Conservation (phyloP, 2,888 invertebrate species). For the Neria commutata region DNA sequence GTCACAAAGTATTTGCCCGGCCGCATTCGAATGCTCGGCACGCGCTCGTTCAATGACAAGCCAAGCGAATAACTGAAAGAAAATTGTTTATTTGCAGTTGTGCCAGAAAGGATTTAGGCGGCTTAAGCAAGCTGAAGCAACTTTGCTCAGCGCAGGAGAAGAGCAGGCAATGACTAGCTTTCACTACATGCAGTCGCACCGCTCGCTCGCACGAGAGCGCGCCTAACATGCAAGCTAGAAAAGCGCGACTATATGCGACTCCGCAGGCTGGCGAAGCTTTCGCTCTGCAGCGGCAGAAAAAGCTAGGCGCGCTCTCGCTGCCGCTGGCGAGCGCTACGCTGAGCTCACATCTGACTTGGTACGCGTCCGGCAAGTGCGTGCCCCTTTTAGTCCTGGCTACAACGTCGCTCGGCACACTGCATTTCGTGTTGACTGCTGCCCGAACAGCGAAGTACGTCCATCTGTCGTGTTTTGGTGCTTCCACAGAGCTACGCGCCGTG, state of each 20-base stretch:
- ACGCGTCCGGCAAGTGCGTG: slow-evolving; percentile 32
- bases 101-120: background rate
- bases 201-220: slow-evolving; percentile 11
- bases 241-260: slow-evolving; percentile 27
- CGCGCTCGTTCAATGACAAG: slow-evolving; percentile 1
- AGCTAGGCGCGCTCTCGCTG: too few species aligned
- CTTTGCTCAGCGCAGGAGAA: background rate
- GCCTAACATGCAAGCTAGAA: slow-evolving; percentile 9
- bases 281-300: slow-evolving; percentile 35
- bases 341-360: slow-evolving; percentile 19
- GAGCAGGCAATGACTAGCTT: background rate
- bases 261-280: background rate
- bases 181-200: slow-evolving; percentile 16
- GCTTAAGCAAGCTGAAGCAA: background rate
- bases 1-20: too few species aligned
- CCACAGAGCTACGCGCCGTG: slow-evolving; percentile 1
- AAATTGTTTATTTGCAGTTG: background rate
- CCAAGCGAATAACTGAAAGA: background rate
- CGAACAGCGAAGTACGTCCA: slow-evolving; percentile 10
- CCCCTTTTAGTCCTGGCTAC: slow-evolving; percentile 36
- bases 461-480: slow-evolving; percentile 6
- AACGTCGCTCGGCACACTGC: slow-evolving; percentile 38
- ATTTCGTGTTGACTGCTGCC: slow-evolving; percentile 36
- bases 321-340: too few species aligned
- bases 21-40: background rate